Conservation (phyloP, 2,888 invertebrate species). For the Pelosia muscerda region DNA sequence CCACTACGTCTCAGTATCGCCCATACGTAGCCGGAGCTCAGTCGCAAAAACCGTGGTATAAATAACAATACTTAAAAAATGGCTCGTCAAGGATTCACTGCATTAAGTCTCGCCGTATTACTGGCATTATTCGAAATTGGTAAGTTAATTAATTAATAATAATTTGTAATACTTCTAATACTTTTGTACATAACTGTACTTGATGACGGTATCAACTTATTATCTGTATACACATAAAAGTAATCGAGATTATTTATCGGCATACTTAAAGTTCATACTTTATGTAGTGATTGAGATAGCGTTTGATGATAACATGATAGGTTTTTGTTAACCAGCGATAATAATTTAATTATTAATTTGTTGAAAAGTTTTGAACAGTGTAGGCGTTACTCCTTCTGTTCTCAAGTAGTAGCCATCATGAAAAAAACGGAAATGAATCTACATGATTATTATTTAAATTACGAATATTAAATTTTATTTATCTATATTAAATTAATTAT, state of each 20-base stretch:
- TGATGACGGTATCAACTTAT: constrained; percentile 17
- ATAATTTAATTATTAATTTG: not conserved
- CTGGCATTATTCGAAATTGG: constrained; percentile 77
- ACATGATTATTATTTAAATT: not conserved
- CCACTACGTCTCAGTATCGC: constrained; percentile 69
- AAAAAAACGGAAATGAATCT: too few species aligned
- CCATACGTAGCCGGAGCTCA: constrained; percentile 60
- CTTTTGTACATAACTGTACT: constrained; percentile 41
- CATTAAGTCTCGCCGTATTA: constrained; percentile 69
- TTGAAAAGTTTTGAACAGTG: not conserved
- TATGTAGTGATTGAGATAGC: constrained; percentile 15
- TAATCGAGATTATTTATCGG: constrained; percentile 29
- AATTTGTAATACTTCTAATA: too few species aligned
- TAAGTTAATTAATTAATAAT: constrained; percentile 55
- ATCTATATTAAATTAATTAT: not conserved
- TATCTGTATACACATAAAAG: constrained; percentile 33
- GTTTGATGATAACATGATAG: constrained; percentile 1
- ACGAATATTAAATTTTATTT: not conserved
- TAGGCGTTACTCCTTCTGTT: not conserved
- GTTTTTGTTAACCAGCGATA: not conserved
- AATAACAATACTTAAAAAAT: constrained; percentile 59
- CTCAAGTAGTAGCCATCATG: too few species aligned
- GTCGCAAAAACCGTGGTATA: constrained; percentile 53
- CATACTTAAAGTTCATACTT: constrained; percentile 12
- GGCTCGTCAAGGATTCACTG: constrained; percentile 68